These are phyloP conservation scores for Anoplopoma fimbria DNA, from an alignment of 2,113 vertebrate genomes.

Conservation along the genomic window DNA sequence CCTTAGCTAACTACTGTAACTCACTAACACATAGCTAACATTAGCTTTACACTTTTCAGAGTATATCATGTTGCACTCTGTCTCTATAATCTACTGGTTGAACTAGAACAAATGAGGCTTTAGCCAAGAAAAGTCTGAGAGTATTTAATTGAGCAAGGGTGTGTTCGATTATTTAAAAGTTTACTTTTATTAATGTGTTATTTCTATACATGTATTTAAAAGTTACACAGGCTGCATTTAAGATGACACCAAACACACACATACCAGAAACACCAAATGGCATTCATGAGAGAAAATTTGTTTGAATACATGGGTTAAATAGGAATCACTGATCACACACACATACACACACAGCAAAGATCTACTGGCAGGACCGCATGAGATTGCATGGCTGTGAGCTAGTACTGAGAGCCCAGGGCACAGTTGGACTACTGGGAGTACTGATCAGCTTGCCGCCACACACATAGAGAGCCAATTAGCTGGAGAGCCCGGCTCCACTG, in stretches of 20 bases:
- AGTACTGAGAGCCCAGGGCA: conserved; percentile 36
- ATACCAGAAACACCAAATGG: conserved; percentile 4
- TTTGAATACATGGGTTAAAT: conserved; percentile 17
- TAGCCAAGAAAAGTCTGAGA: background rate
- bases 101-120: background rate
- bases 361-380: conserved; percentile 18
- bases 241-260: conserved; percentile 1
- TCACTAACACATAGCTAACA: no score
- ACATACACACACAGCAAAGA: conserved; percentile 3
- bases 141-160: background rate
- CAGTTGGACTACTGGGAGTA: conserved; percentile 37
- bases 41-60: no score
- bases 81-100: background rate
- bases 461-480: conserved; percentile 61
- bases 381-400: conserved; percentile 25
- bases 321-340: background rate
- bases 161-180: background rate
- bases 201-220: background rate
- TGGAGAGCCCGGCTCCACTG: conserved; percentile 39
- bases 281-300: background rate
- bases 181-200: background rate
- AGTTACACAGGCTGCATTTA: background rate
- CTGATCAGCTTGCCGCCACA: conserved; percentile 44
- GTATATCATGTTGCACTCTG: background rate
- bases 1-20: no score